A percentile compares a stretch with the other conserved stretches of the same genome.
These are phyloP conservation scores for Leucophenga montana DNA, from an alignment of 2,888 invertebrate species.

Conservation along the genomic window DNA sequence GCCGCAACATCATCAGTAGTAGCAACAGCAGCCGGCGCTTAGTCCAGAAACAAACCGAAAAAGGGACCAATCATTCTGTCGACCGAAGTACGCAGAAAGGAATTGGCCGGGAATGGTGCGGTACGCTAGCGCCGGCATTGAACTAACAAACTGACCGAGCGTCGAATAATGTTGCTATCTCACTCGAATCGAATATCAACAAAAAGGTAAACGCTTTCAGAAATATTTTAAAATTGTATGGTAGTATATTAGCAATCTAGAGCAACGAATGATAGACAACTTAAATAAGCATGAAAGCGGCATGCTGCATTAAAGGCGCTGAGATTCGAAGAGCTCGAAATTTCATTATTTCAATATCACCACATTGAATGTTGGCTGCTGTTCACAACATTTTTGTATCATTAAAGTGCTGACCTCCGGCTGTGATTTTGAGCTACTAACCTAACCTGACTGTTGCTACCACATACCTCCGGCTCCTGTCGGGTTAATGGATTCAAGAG, in stretches of 20 bases:
- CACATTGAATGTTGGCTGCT: slow-evolving; percentile 36
- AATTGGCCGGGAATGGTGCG: neutral
- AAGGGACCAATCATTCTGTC: slow-evolving; percentile 1
- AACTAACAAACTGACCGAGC: neutral
- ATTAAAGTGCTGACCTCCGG: slow-evolving; percentile 59
- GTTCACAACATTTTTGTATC: slow-evolving; percentile 51
- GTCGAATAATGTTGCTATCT: slow-evolving; percentile 51
- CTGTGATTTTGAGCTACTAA: slow-evolving; percentile 52
- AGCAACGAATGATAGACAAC: neutral
- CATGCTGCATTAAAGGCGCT: too few species aligned
- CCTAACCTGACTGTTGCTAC: slow-evolving; percentile 14
- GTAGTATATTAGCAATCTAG: slow-evolving; percentile 51
- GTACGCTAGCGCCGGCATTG: neutral
- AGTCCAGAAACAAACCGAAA: slow-evolving; percentile 11
- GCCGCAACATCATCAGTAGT: slow-evolving; percentile 27
- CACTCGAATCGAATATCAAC: slow-evolving; percentile 14
- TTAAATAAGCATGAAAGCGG: too few species aligned
- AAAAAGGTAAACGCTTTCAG: slow-evolving; percentile 41
- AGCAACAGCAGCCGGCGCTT: slow-evolving; percentile 34
- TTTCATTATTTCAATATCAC: slow-evolving; percentile 59
- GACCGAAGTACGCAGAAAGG: neutral
- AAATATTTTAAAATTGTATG: slow-evolving; percentile 65
- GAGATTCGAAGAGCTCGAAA: neutral
- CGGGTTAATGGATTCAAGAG: slow-evolving; percentile 30
- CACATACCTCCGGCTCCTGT: slow-evolving; percentile 44